These are phyloP conservation scores for Saccostrea echinata DNA, from an alignment of 1,140 invertebrate species.

Conservation along the genomic window DNA sequence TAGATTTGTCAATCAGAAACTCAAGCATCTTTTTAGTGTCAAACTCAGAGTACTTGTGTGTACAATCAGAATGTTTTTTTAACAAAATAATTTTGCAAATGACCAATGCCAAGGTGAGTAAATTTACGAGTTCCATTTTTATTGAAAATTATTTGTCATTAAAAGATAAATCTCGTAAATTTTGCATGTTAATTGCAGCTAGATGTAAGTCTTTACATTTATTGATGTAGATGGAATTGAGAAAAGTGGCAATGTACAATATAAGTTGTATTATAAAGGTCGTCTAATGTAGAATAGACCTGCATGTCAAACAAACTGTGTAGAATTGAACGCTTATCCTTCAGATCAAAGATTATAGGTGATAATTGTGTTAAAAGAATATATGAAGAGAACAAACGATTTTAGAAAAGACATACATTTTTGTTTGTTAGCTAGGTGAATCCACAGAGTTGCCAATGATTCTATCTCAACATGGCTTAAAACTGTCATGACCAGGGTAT, in stretches of 20 bases:
- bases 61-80: too few species aligned
- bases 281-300: conserved; percentile 22
- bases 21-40: too few species aligned
- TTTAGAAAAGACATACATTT: neutral
- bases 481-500: conserved; percentile 41
- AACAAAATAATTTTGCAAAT: too few species aligned
- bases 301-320: too few species aligned
- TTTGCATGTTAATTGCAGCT: conserved; percentile 26
- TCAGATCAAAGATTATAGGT: conserved; percentile 18
- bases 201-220: conserved; percentile 5
- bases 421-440: conserved; percentile 59
- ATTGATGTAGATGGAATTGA: neutral
- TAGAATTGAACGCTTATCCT: conserved; percentile 26
- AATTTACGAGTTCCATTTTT: too few species aligned
- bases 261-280: conserved; percentile 3
- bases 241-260: too few species aligned
- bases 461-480: conserved; percentile 51
- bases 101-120: too few species aligned
- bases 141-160: too few species aligned
- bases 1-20: too few species aligned
- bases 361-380: conserved; percentile 16
- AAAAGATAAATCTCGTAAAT: conserved; percentile 33
- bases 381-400: conserved; percentile 25
- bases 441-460: conserved; percentile 44
- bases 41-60: too few species aligned